phyloP scores from a whole-genome alignment of 2,888 invertebrate species.

The Thysanoteuthis rhombus region DNA sequence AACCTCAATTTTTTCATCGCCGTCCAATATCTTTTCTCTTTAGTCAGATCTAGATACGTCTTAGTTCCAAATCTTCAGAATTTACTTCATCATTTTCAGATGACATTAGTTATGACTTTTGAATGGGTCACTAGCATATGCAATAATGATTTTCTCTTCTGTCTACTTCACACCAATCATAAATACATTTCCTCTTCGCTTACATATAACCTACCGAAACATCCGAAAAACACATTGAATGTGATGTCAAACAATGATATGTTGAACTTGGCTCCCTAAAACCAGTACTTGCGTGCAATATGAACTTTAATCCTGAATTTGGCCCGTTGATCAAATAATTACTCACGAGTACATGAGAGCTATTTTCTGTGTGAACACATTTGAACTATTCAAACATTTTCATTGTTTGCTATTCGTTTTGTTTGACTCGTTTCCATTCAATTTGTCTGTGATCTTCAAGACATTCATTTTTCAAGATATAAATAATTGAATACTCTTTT shows the following conservation, averaged over 20 bases:
- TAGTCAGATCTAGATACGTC: neutral
- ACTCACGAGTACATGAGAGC: too few species aligned
- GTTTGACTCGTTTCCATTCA: neutral
- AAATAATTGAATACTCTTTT: neutral
- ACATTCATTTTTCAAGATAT: neutral
- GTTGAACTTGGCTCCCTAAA: neutral
- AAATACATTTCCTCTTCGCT: neutral
- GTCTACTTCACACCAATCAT: too few species aligned
- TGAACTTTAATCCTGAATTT: neutral
- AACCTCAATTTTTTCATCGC: neutral
- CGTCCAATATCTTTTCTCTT: neutral
- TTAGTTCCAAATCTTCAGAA: neutral
- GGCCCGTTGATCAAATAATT: neutral
- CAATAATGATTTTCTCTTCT: too few species aligned
- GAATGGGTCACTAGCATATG: too few species aligned
- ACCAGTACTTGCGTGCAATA: neutral
- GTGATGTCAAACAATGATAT: neutral
- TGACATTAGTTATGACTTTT: too few species aligned
- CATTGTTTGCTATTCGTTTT: neutral
- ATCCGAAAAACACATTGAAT: neutral
- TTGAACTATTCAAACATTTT: too few species aligned
- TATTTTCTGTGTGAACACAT: neutral
- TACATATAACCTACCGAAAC: neutral
- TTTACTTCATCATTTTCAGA: too few species aligned
- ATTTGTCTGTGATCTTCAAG: neutral